Base-by-base conservation (phyloP, 2,113 vertebrate species). In the Procavia capensis region DNA sequence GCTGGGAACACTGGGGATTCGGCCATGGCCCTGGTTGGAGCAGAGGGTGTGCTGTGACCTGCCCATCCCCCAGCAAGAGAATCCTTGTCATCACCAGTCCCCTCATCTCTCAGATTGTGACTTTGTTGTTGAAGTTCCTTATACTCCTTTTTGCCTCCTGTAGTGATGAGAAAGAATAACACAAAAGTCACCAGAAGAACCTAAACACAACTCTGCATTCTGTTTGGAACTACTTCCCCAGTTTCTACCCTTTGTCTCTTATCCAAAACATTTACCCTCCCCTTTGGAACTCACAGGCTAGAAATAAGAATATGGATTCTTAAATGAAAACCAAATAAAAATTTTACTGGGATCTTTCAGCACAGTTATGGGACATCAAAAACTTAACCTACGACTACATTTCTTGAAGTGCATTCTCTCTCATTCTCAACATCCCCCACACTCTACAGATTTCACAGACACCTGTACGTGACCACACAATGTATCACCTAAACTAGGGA, bases 321-420 rank as follows among this genome's bases (percentile, higher is more conserved):
- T 88, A 68, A 57, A 79, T 93, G 50, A 68, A 36, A 93, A 90
- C 63, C 20, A 74, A 97, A 68, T 89, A 91, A 85, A 89, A 92
- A 29, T 50, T 66, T 78, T 91, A 94, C 27, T 59, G 45, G 19
- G 57, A n/a, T 64, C 66, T 85, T 90, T 22, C 72, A 92, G 88
- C 16, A 90, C n/a, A 64, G 27, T 66, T 17, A 16, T 25, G 25
- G 5, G 45, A 91, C 31, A 87, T 74, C 66, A 82, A 59, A 89
- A 93, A 61, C 91, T 59, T 86, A 88, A 79, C 45, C 50, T 29
- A 61, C 0, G 78, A 63, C 43, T 10, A 41, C 45, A 24, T 45
- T 83, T 78, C 68, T 70, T 70, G 24, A 93, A 95, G 70, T 63
- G 54, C 11, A 39, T 27, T n/a, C 59, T 3, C 2, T 94, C 63